Evolutionary conservation across 1,140 invertebrate genomes (phyloP), one percentile per base, ranked within the genome.

Genomic region (Hylaeus volcanicus): DNA sequence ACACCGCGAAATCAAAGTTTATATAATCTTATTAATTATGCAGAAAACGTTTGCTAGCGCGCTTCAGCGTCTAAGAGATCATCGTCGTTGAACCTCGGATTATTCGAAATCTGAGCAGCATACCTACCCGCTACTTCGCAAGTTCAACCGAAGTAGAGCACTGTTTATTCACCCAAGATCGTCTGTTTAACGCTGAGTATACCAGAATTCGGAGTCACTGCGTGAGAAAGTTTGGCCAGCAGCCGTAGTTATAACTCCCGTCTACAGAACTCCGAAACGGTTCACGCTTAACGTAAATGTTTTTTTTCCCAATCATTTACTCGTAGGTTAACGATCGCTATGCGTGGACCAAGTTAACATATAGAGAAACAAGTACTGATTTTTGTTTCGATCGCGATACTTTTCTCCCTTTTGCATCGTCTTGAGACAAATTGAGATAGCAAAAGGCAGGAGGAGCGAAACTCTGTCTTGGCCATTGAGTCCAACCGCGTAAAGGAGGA

Each of bases 81-180:
- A 45, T 72, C 48, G 60, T 15, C 15, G 70, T 37, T 48, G 39
- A 37, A 75, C 74, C 51, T 71, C 26, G 66, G 81, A 83, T 83
- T 85, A 80, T 83, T 69, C 60, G 63, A 84, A 60, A 61, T 73
- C 63, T 75, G 63, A 76, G 75, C 63, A 76, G 70, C 66, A 66
- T 74, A 68, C 74, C 60, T 70, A 48, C 60, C 26, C 58, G 43
- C 60, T 83, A 72, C 66, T 79, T 79, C 58, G 71, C 5, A 83
- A 85, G 75, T 81, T 84, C n/a, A 41, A 55, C 45, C 68, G 5
- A 73, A 68, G 77, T 69, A 74, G 66, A 77, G 53, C 43, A 39
- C 82, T 55, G 72, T 84, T 81, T 85, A 84, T 74, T 81, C 68
- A 15, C 51, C 48, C 61, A 85, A 70, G 69, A 75, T 84, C 71